Base-by-base conservation (phyloP, 2,797 vertebrate species). In the Bucorvus abyssinicus region DNA sequence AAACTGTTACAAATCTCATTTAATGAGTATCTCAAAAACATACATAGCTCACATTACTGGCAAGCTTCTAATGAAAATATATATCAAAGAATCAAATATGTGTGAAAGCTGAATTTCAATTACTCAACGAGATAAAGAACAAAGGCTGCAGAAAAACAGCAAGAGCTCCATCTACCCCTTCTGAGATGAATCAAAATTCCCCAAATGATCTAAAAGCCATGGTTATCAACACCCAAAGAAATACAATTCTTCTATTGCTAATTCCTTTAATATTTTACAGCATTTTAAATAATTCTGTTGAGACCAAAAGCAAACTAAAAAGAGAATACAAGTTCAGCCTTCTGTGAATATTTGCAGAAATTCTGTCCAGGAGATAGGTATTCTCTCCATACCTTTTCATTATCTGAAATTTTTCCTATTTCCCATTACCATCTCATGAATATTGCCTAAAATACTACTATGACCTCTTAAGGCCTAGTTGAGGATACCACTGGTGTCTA, bases 1-100 rank as follows among this genome's bases (percentile, higher is more conserved):
- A 97, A 97, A 95, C 91, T 96, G 94, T 88, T 93, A 93, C 52
- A 96, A 94, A 91, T 92, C 74, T 84, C 82, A 90, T 83, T 93
- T 94, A 95, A 93, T 92, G 93, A 94, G 68, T 90, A 93, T 40
- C 68, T 88, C 16, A 6, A 53, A 94, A 97, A 90, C 74, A 89
- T 69, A 75, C 52, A 92, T 74, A 93, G 60, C 94, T 97, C 85
- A 88, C 64, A 88, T 79, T 85, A 96, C 68, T 84, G 81, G 90
- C 85, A 96, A 88, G 60, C 9, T 92, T 96, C 78, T 95, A 96
- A 96, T 93, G 86, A 94, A 96, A 97, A 93, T 79, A 94, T 55
- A 50, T 70, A 92, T 85, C 4, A 16, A 94, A 91, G 76, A 95
- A 94, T 81, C 81, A 93, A 90, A 85, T 96, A 77, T 14, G 87